Conservation (phyloP, 2,113 vertebrate genomes). For the Progne subis region DNA sequence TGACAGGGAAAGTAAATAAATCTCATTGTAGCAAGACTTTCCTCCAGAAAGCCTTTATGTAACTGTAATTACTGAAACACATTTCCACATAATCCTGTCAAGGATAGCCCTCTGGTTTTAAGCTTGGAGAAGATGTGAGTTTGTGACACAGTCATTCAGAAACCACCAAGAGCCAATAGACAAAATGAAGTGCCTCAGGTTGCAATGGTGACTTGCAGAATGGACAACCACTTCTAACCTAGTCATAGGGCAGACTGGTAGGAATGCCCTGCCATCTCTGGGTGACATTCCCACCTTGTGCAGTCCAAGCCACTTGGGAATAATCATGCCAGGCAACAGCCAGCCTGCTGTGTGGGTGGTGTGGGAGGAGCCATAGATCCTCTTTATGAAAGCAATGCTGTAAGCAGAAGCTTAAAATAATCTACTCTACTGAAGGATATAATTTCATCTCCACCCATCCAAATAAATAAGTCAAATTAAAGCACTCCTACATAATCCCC, state of each 20-base stretch:
- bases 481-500: background rate
- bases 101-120: background rate
- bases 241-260: background rate
- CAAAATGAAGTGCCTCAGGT: background rate
- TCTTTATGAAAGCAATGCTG: conserved; percentile 16
- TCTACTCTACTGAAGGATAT: background rate
- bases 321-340: background rate
- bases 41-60: background rate
- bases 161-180: background rate
- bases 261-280: rapidly evolving
- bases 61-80: conserved; percentile 12
- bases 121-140: background rate
- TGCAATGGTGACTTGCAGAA: background rate
- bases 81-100: conserved; percentile 25
- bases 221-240: background rate
- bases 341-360: background rate
- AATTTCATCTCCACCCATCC: background rate
- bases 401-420: conserved; percentile 29
- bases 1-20: background rate
- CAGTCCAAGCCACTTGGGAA: background rate
- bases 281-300: background rate
- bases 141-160: background rate
- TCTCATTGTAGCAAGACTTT: background rate
- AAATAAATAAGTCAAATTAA: conserved; percentile 20
- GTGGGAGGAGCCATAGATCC: background rate